A percentile compares a stretch with the other conserved stretches of the same genome.
Evolutionary conservation across 2,888 invertebrate species (phyloP).

Genomic region (Scaptomyza tumidula): DNA sequence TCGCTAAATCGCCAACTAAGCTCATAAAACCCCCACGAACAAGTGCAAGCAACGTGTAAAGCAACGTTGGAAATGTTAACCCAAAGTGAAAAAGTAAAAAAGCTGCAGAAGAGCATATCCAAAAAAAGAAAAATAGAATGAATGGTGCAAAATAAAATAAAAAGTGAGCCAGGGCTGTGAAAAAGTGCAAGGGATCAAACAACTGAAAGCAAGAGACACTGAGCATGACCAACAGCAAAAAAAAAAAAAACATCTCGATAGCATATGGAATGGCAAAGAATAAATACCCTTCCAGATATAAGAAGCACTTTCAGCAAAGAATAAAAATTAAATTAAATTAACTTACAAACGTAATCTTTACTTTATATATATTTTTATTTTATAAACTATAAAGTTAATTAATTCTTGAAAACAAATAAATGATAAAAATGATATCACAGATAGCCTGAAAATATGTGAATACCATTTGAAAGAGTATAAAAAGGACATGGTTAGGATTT

Average conservation of each 20-base stretch:
- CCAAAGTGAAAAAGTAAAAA: conserved; percentile 54
- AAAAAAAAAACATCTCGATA: background rate
- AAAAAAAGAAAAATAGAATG: conserved; percentile 5
- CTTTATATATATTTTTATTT: too few species aligned
- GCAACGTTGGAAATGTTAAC: conserved; percentile 65
- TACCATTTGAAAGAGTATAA: conserved; percentile 3
- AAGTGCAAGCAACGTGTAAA: conserved; percentile 69
- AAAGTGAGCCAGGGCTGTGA: conserved; percentile 51
- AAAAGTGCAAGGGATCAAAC: conserved; percentile 77
- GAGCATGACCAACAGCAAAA: conserved; percentile 46
- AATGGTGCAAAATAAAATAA: conserved; percentile 22
- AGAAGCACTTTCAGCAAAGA: background rate
- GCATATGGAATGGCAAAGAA: background rate
- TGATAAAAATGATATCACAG: too few species aligned
- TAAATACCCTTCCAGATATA: conserved; percentile 1
- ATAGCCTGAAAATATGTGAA: background rate
- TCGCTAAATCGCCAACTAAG: conserved; percentile 80
- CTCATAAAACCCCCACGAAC: conserved; percentile 72
- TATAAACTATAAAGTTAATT: too few species aligned
- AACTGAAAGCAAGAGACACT: conserved; percentile 62
- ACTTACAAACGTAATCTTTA: background rate
- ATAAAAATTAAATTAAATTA: background rate
- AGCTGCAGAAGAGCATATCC: conserved; percentile 11
- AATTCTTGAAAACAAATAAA: too few species aligned
- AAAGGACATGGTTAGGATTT: conserved; percentile 2